These are phyloP conservation scores for Hydrolagus colliei DNA, from an alignment of 2,797 vertebrate species.

Conservation along the genomic window DNA sequence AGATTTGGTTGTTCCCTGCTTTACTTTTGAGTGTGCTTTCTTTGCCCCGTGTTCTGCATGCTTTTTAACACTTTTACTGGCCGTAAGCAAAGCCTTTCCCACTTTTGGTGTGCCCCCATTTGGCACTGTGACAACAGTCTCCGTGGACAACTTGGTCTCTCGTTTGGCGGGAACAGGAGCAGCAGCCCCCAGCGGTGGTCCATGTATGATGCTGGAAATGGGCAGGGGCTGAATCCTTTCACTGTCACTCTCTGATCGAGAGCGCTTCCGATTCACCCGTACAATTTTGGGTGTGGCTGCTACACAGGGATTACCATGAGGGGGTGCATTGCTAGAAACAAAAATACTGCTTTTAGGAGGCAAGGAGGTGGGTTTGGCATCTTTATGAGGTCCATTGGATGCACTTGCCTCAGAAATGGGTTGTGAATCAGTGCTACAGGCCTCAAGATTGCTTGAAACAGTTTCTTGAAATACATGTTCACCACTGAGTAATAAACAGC, in stretches of 20 bases:
- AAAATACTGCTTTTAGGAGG: conserved; percentile 65
- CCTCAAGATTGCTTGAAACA: conserved; percentile 62
- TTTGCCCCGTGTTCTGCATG: conserved; percentile 82
- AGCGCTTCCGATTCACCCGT: conserved; percentile 84
- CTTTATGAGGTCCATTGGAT: conserved; percentile 72
- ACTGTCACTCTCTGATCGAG: conserved; percentile 92
- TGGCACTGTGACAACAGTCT: conserved; percentile 72
- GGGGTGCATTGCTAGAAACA: conserved; percentile 64
- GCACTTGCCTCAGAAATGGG: conserved; percentile 61
- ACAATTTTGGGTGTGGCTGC: conserved; percentile 68
- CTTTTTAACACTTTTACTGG: conserved; percentile 86
- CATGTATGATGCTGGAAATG: conserved; percentile 82
- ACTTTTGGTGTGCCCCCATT: conserved; percentile 87
- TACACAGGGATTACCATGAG: conserved; percentile 66
- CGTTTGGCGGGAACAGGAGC: conserved; percentile 70
- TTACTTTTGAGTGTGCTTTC: conserved; percentile 87
- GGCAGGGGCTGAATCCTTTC: conserved; percentile 90
- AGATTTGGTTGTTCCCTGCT: conserved; percentile 81
- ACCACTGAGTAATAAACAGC: conserved; percentile 81
- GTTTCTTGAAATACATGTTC: conserved; percentile 94
- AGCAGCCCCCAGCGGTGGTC: conserved; percentile 65
- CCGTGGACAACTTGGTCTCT: conserved; percentile 73
- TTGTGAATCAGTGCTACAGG: conserved; percentile 68
- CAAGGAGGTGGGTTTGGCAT: conserved; percentile 54
- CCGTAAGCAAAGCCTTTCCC: conserved; percentile 79